Base-by-base conservation (phyloP, 2,888 invertebrate species). In the Trichopoda pennipes region DNA sequence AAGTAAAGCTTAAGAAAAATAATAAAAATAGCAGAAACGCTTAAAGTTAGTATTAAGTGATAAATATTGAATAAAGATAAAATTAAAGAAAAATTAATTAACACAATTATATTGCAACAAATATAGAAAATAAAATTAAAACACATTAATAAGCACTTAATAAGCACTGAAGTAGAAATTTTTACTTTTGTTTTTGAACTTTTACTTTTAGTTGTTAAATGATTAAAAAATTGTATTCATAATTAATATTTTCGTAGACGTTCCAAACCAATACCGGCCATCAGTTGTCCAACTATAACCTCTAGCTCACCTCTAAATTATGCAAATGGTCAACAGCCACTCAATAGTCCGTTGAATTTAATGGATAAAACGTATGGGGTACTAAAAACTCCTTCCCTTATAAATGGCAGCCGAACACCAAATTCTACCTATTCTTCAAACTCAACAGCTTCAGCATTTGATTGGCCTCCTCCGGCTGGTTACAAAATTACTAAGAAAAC, bases 1-100 rank as follows among this genome's bases (percentile, higher is more conserved):
- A 88, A 85, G 87, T 89, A 49, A 89, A 90, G 81, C 85, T 89
- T 70, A 88, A 85, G 80, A 89, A 88, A 85, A 78, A 72, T 80
- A 85, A 86, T 66, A 84, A 85, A 74, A 74, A 42, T 58, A 58
- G 28, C 10, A 81, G 72, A 44, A 78, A 58, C 32, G 42, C 64
- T 69, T 23, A 75, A 84, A 77, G 76, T 76, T 73, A 79, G 79
- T 78, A 73, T 44, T 44, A 28, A 64, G 35, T 38, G 38, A 1
- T 23, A 4, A 38, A 38, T 12, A 12, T 38, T 38, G 1, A 2
- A 38, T 6, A 12, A 38, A 38, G 7, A 38, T 35, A 8, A 53
- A 38, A 53, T 35, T 12, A 44, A 42, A 47, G 35, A 16, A 44
- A 16, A 42, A 38, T 14, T 16, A 42, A 42, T 14, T 8, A 10